Evolutionary conservation across 2,113 vertebrate genomes (phyloP).

Genomic region (Brevimyrus niger): DNA sequence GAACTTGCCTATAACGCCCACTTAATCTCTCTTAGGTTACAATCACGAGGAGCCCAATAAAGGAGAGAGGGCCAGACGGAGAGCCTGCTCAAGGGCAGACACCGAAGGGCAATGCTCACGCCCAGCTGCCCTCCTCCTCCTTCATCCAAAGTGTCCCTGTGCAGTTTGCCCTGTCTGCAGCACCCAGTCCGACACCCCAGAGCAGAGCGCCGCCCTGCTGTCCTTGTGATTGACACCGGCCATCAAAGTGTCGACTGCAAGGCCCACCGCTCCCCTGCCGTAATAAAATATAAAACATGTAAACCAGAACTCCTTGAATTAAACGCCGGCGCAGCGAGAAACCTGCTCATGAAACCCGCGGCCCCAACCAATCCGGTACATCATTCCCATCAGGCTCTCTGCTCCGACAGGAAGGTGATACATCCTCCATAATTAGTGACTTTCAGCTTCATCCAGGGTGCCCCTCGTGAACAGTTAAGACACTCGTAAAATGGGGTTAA

Average conservation of each 20-base stretch:
- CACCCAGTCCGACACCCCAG: neutral
- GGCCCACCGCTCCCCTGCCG: neutral
- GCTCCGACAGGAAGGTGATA: neutral
- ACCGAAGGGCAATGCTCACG: neutral
- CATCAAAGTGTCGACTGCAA: neutral
- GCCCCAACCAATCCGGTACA: neutral
- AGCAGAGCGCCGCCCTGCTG: neutral
- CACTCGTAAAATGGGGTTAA: neutral
- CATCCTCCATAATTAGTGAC: constrained; percentile 5
- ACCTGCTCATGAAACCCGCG: neutral
- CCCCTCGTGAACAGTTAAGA: constrained; percentile 1
- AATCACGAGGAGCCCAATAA: neutral
- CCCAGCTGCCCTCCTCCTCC: neutral
- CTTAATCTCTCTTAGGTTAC: neutral
- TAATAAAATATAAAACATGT: neutral
- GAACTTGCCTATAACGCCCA: neutral
- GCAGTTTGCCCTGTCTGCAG: neutral
- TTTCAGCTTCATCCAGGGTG: neutral
- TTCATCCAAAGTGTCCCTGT: neutral
- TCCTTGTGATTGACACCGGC: neutral
- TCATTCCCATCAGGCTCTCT: neutral
- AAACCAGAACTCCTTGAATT: neutral
- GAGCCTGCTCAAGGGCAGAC: neutral
- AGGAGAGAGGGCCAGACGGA: neutral
- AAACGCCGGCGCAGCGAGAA: neutral